These are phyloP conservation scores for Nomada lathburiana DNA, from an alignment of 2,888 invertebrate genomes.

Conservation along the genomic window DNA sequence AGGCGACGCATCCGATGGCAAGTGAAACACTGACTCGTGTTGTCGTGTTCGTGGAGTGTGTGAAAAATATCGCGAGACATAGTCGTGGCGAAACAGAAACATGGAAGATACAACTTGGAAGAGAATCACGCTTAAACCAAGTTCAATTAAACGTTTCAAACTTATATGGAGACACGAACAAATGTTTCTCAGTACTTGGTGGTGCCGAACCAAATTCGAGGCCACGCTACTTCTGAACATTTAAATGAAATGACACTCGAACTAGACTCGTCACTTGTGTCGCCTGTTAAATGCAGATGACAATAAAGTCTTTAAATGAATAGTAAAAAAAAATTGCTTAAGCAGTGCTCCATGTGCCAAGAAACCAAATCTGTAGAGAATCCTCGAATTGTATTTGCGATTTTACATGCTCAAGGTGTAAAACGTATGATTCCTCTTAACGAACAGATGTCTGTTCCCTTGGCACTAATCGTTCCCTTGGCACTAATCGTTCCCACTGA, in stretches of 20 bases:
- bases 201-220: slow-evolving; percentile 39
- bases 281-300: slow-evolving; percentile 67
- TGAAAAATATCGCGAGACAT: background rate
- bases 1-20: slow-evolving; percentile 20
- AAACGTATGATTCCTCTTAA: background rate
- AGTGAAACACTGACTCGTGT: slow-evolving; percentile 29
- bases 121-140: slow-evolving; percentile 59
- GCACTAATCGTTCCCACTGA: slow-evolving; percentile 48
- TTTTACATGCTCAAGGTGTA: background rate
- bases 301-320: slow-evolving; percentile 55
- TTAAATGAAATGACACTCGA: slow-evolving; percentile 9
- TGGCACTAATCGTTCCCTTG: slow-evolving; percentile 45
- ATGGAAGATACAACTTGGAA: slow-evolving; percentile 76
- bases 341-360: slow-evolving; percentile 31
- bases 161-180: slow-evolving; percentile 21
- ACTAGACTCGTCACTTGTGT: slow-evolving; percentile 43
- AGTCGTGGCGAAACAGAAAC: slow-evolving; percentile 26
- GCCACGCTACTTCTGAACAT: background rate
- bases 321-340: slow-evolving; percentile 61
- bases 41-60: slow-evolving; percentile 8
- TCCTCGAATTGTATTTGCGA: background rate
- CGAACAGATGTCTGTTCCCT: slow-evolving; percentile 7
- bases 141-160: slow-evolving; percentile 25
- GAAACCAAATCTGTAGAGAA: slow-evolving; percentile 13
- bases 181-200: slow-evolving; percentile 42